Evolutionary conservation across 2,113 vertebrate species (phyloP), one percentile per base, ranked within the genome.

Genomic region (Acanthochromis polyacanthus): DNA sequence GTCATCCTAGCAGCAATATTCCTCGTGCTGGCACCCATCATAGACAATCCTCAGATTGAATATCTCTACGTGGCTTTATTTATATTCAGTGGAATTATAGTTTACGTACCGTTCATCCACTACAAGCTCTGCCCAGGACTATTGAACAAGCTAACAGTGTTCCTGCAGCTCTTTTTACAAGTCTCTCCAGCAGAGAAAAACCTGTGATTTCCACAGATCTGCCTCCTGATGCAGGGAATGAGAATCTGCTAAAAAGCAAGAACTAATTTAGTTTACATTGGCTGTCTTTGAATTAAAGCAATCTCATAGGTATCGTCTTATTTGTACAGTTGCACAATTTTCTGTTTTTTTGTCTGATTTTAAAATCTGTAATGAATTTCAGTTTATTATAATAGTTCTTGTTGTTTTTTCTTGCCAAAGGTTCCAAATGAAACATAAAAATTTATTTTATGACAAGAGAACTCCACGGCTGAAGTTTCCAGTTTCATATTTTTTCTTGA

Each of bases 81-180:
- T 81, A 88, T 97, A 77, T 82, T 96, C 51, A 96, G 96, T 22
- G 95, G 96, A 0, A 10, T 94, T 59, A 20, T 96, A 40, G 48
- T 97, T 55, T 97, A 98, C 55, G 78, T 99, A 19, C 96, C 96
- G 0, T 89, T 98, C 75, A 92, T 98, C 83, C 93, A 46, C 84
- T 97, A 93, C 87, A 95, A 93, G 80, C 77, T 88, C 22, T 95
- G 95, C 74, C 95, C 95, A 19, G 72, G 20, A 45, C 85, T 94
- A 64, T 66, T 98, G 75, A 85, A 85, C 60, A 94, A 57, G 53
- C 12, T 94, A 53, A 98, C 96, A 16, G 69, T 94, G 19, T 91
- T 96, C 64, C 94, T 98, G 63, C 96, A 98, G 90, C 79, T 99
- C 53, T 92, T 99, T 58, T 90, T 98, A 14, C 94, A 98, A 88